These are phyloP conservation scores for Parazoanthus swiftii DNA, from an alignment of 92 coral and sea anemone genomes.

Conservation along the genomic window DNA sequence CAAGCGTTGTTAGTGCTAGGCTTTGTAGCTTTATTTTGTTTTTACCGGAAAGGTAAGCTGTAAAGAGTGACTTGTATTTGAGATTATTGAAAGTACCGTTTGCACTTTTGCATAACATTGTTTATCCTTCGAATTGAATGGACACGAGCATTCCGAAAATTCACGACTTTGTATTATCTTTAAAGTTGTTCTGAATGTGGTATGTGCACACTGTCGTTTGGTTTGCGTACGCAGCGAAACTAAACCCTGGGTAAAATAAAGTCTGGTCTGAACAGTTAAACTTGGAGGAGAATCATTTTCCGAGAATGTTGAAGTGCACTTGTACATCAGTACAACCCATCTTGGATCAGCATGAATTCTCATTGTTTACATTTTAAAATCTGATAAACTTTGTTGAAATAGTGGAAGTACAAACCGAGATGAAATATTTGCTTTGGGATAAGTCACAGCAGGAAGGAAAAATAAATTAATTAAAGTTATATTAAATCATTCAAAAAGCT, in stretches of 20 bases:
- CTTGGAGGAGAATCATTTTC: not conserved
- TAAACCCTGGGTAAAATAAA: not conserved
- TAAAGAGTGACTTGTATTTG: not conserved
- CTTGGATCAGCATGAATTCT: not conserved
- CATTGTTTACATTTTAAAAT: not conserved
- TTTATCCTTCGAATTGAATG: not conserved
- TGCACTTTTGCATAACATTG: not conserved
- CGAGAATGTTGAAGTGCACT: not conserved
- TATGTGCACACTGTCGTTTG: not conserved
- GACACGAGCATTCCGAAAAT: not conserved
- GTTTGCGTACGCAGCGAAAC: not conserved
- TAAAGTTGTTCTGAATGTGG: not conserved
- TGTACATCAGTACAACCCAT: not conserved
- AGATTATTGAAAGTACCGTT: not conserved
- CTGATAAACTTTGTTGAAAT: conserved; percentile 24
- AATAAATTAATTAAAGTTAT: not conserved
- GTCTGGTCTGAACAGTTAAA: not conserved
- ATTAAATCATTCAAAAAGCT: conserved; percentile 4
- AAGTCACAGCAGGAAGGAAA: conserved; percentile 18
- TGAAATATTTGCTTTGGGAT: conserved; percentile 3
- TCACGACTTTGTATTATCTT: not conserved
- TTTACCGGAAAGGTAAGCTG: not conserved
- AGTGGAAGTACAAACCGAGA: not conserved
- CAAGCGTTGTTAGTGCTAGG: not conserved
- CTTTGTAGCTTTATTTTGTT: no score